phyloP scores from a whole-genome alignment of 2,888 invertebrate species.

The Polia nebulosa region DNA sequence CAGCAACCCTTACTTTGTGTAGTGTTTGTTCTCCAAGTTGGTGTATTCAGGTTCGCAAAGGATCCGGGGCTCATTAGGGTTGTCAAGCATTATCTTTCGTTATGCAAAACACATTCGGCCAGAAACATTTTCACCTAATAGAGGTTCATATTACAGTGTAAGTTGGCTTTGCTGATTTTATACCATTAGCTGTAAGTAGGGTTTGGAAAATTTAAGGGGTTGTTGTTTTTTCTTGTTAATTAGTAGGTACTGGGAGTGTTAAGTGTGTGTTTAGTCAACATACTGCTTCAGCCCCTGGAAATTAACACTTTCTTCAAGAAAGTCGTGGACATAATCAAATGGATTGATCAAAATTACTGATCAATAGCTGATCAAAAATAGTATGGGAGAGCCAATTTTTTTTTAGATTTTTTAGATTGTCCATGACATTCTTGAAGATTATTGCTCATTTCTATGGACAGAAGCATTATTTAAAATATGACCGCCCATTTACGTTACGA shows the following conservation, averaged over 20 bases:
- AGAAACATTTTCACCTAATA: constrained; percentile 61
- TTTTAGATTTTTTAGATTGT: too few species aligned
- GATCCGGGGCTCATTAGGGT: constrained; percentile 60
- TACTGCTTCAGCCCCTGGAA: too few species aligned
- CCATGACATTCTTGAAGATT: too few species aligned
- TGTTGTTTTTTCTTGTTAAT: constrained; percentile 28
- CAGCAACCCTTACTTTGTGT: constrained; percentile 48
- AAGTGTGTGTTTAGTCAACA: neutral
- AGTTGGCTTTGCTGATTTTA: constrained; percentile 54
- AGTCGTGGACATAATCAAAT: too few species aligned
- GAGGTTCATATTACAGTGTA: constrained; percentile 42
- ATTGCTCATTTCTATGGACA: too few species aligned
- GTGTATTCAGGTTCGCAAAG: constrained; percentile 52
- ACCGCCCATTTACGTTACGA: too few species aligned
- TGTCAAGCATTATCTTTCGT: constrained; percentile 64
- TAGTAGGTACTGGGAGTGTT: neutral
- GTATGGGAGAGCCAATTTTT: too few species aligned
- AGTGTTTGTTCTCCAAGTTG: constrained; percentile 51
- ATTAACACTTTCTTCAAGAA: too few species aligned
- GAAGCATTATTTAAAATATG: too few species aligned
- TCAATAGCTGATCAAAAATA: too few species aligned
- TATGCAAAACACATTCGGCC: constrained; percentile 59
- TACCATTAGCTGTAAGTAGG: constrained; percentile 30
- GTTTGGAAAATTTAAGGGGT: neutral
- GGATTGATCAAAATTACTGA: too few species aligned